A percentile compares a stretch with the other conserved stretches of the same genome.
phyloP scores from a whole-genome alignment of 1,140 invertebrate species.

The fruit fly (Drosophila melanogaster) region Release_6_plus_ISO1_MT NT_037436.4:20650001-20650500 shows the following conservation, averaged over 20 bases:
- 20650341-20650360: conserved; percentile 82
- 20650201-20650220: conserved; percentile 16
- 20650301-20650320: conserved; percentile 66
- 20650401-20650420: conserved; percentile 26
- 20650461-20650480: conserved; percentile 65
- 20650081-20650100: neutral
- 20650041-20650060: no score
- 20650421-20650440: conserved; percentile 72
- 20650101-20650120: no score
- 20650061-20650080: neutral
- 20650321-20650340: conserved; percentile 71
- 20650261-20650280: conserved; percentile 82
- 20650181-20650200: conserved; percentile 1
- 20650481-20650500: conserved; percentile 46
- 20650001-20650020: neutral
- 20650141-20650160: neutral
- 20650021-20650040: neutral
- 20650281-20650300: conserved; percentile 38
- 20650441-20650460: conserved; percentile 63
- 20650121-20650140: no score
- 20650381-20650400: conserved; percentile 54
- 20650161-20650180: conserved; percentile 9
- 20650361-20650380: conserved; percentile 39
- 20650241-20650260: conserved; percentile 79
- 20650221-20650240: conserved; percentile 60